Base-by-base conservation (phyloP, 2,888 invertebrate species). In the Leptinotarsa tumamoca region DNA sequence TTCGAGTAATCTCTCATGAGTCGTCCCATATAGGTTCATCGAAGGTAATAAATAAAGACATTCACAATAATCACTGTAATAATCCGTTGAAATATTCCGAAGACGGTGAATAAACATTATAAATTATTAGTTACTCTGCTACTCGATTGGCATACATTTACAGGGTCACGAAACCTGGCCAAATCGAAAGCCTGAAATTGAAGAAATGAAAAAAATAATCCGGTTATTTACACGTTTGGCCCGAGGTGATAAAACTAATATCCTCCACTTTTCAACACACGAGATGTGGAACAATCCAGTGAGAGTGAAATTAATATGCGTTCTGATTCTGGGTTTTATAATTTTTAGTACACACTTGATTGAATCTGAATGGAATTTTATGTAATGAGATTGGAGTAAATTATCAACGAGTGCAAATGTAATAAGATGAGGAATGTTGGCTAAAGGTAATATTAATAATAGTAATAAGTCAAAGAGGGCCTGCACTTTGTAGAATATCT, bases 291-390 rank as follows among this genome's bases (percentile, higher is more conserved):
- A 52, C 33, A 33, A 52, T 52, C 43, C n/a, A 69, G 69, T 69
- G 69, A 69, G 69, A 69, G 69, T 69, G 69, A 69, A 69, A 54
- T 68, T 56, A 23, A 18, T 69, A 54, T n/a, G 49, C 69, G 33
- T 56, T 54, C 56, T 18, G 56, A 33, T 69, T 56, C 21, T 69
- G 69, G 56, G 23, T 68, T 56, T 69, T 63, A 43, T 63, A 43
- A 63, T 63, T 63, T 43, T 33, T 63, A 4, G 43, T 63, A 33
- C 33, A 21, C 14, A 63, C n/a, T 27, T 63, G 43, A 63, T 63
- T 63, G 63, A n/a, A 63, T 43, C 17, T 21, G 63, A 63, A 63
- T 17, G 15, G 4, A 61, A n/a, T 17, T 63, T 63, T n/a, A n/a
- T 33, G 63, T n/a, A 43, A 43, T 1, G 18, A n/a, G 17, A 33